Conservation (phyloP, 2,888 invertebrate genomes). For the Sipunculus nudus region DNA sequence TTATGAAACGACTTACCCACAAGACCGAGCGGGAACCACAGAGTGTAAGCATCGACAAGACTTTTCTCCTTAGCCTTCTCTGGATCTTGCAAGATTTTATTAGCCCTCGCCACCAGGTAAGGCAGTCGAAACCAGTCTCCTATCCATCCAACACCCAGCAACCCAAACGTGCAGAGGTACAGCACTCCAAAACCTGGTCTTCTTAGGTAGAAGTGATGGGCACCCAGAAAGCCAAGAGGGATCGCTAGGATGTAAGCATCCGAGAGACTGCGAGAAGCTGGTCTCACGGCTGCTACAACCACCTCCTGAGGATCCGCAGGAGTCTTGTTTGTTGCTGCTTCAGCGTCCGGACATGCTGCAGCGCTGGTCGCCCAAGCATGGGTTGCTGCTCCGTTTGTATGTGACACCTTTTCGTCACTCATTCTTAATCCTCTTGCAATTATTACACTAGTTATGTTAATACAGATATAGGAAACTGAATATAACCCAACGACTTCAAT, state of each 20-base stretch:
- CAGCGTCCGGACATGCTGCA: no score
- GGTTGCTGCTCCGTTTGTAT: no score
- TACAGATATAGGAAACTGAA: no score
- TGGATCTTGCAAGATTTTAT: constrained; percentile 5
- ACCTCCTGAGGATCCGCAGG: no score
- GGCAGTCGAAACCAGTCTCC: constrained; percentile 22
- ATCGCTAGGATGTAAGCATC: constrained; percentile 12
- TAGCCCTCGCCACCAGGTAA: constrained; percentile 7
- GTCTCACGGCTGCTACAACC: no score
- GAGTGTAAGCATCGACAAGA: constrained; percentile 17
- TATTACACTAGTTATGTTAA: no score
- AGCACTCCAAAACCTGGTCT: constrained; percentile 17
- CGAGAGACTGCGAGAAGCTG: no score
- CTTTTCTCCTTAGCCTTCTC: background rate
- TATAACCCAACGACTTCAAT: no score
- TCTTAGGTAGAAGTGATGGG: constrained; percentile 28
- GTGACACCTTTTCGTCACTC: no score
- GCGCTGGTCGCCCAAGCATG: no score
- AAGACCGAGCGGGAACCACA: constrained; percentile 23
- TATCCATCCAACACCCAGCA: constrained; percentile 21
- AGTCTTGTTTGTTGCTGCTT: no score
- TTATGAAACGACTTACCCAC: constrained; percentile 14
- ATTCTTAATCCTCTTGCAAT: no score
- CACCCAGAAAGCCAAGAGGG: constrained; percentile 20
- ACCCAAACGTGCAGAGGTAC: constrained; percentile 19